Evolutionary conservation across 2,797 vertebrate genomes (phyloP), one percentile per base, ranked within the genome.

Genomic region (Enteromius unitaeniatus): DNA sequence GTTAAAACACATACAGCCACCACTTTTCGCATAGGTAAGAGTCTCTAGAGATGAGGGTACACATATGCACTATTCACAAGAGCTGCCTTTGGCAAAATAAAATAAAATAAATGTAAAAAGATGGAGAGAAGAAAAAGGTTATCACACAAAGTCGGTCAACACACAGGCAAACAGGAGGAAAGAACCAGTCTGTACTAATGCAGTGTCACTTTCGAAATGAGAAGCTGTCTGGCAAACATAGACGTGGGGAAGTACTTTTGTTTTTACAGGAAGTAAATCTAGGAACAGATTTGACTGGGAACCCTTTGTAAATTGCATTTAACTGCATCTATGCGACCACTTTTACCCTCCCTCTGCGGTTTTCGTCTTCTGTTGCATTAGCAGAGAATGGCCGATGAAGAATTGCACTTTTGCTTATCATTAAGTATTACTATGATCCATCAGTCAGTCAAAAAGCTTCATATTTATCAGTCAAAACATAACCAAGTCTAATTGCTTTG

Each of bases 1-100:
- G 98, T 99, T 99, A 99, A 99, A 97, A 99, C 97, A 99, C 97
- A 99, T 97, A 99, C 96, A 97, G 96, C 97, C 97, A 97, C 96
- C 95, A 97, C 96, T n/a, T 97, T 92, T 98, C 97, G 98, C 96
- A 98, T 96, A 98, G 97, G 97, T 96, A 97, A 96, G 97, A 97
- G 96, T 94, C 95, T 97, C 96, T 98, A 99, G 91, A 94, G 94
- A 92, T 90, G 92, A 90, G 62, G 96, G 96, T 96, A 98, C 96
- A 98, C 96, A 96, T 96, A 97, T 95, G 92, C 95, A 97, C 96
- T 96, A 97, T 96, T 92, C 97, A 97, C 91, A 92, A 91, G 94
- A 92, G 96, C 96, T 97, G 97, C 94, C 95, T 94, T 97, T 95
- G 95, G 95, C 95, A 96, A 97, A 91, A 96, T 94, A 91, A 94